These are phyloP conservation scores for Cynocephalus volans DNA, from an alignment of 2,113 vertebrate species.

Conservation along the genomic window DNA sequence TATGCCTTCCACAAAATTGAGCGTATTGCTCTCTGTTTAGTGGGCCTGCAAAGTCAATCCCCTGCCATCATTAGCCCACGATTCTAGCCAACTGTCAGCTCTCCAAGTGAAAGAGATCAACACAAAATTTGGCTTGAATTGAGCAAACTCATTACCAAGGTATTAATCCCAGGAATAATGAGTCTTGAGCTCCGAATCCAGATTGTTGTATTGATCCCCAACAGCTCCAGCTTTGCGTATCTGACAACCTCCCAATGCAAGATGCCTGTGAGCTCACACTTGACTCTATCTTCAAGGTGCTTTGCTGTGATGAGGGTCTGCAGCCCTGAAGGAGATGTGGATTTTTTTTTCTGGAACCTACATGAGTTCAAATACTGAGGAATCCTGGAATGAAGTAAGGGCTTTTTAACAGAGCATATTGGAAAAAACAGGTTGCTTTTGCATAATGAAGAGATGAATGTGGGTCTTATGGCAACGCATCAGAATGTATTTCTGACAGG, in stretches of 20 bases:
- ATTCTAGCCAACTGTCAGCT: slow-evolving; percentile 45
- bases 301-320: not conserved
- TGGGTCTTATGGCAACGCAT: not conserved
- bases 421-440: not conserved
- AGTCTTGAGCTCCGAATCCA: slow-evolving; percentile 34
- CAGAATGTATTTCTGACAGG: slow-evolving; percentile 9
- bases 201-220: slow-evolving; percentile 13
- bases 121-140: slow-evolving; percentile 39
- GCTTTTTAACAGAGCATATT: not conserved
- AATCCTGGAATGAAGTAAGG: not conserved
- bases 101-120: slow-evolving; percentile 49
- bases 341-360: slow-evolving; percentile 10
- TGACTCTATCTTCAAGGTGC: not conserved
- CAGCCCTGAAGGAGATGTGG: not conserved
- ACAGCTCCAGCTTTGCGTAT: not conserved
- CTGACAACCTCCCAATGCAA: not conserved
- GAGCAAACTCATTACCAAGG: slow-evolving; percentile 15
- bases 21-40: slow-evolving; percentile 9
- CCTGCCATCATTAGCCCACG: not conserved
- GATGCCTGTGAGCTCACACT: not conserved
- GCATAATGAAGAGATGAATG: slow-evolving; percentile 5
- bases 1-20: slow-evolving; percentile 29
- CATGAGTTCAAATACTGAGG: not conserved
- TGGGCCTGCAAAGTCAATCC: slow-evolving; percentile 6
- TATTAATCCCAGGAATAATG: slow-evolving; percentile 54